phyloP scores from a whole-genome alignment of 2,113 vertebrate genomes.

The Apaloderma vittatum region DNA sequence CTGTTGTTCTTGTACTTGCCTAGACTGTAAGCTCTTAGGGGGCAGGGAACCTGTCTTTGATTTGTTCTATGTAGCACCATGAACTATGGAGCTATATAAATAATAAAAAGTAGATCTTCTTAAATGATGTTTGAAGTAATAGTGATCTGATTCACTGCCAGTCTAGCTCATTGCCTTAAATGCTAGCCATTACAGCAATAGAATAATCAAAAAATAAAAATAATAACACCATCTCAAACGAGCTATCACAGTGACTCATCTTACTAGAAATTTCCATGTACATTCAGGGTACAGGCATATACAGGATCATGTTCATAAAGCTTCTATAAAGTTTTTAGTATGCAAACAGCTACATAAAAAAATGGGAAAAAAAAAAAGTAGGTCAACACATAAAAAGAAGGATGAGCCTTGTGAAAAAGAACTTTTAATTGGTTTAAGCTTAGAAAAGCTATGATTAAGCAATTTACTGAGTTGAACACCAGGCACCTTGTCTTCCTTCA shows the following conservation, averaged over 20 bases:
- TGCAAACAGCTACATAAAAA: background rate
- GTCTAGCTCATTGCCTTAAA: constrained; percentile 11
- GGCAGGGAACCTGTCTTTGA: constrained; percentile 66
- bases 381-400: background rate
- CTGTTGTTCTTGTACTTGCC: constrained; percentile 68
- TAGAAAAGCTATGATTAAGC: background rate
- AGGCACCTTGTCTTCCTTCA: background rate
- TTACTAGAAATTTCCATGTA: background rate
- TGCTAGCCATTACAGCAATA: background rate
- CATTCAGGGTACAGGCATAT: rapidly evolving
- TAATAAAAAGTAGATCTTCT: constrained; percentile 69
- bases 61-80: constrained; percentile 70
- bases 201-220: background rate
- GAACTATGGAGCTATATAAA: constrained; percentile 69
- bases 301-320: background rate
- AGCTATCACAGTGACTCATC: background rate
- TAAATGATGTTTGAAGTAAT: constrained; percentile 62
- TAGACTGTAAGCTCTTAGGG: constrained; percentile 76
- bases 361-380: background rate
- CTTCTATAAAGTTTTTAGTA: background rate
- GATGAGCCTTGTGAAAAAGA: background rate
- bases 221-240: background rate
- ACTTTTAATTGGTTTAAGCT: background rate
- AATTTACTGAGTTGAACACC: background rate
- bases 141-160: constrained; percentile 61